These are phyloP conservation scores for Spheniscus mendiculus DNA, from an alignment of 2,113 vertebrate species.

Conservation along the genomic window DNA sequence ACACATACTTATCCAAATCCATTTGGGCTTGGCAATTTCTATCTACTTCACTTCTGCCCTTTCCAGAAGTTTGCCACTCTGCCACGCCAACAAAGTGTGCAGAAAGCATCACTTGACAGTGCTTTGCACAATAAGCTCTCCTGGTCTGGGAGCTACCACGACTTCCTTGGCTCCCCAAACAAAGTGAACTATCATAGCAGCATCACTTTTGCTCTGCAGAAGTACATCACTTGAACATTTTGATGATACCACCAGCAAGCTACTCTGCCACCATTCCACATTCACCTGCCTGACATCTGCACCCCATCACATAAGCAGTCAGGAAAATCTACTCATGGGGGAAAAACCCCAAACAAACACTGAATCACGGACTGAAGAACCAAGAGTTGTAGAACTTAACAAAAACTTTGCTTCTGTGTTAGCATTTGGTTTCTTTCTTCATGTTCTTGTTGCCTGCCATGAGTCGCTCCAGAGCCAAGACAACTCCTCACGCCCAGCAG, in stretches of 20 bases:
- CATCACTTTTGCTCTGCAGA: not conserved
- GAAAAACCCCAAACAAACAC: not conserved
- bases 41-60: not conserved
- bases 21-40: not conserved
- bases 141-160: not conserved
- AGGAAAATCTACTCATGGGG: not conserved
- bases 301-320: not conserved
- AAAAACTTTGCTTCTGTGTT: not conserved
- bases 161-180: not conserved
- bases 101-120: not conserved
- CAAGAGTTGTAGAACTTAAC: not conserved
- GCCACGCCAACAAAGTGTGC: not conserved
- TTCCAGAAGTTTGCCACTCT: not conserved
- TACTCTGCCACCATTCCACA: not conserved
- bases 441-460: not conserved
- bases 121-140: not conserved
- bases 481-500: not conserved
- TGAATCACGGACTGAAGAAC: not conserved
- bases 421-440: not conserved
- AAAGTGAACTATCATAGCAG: not conserved
- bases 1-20: not conserved
- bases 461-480: rapidly evolving
- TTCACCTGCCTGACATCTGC: not conserved
- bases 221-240: not conserved
- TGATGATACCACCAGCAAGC: not conserved